Conservation (phyloP, 2,888 invertebrate genomes). For the Sturmia bella region DNA sequence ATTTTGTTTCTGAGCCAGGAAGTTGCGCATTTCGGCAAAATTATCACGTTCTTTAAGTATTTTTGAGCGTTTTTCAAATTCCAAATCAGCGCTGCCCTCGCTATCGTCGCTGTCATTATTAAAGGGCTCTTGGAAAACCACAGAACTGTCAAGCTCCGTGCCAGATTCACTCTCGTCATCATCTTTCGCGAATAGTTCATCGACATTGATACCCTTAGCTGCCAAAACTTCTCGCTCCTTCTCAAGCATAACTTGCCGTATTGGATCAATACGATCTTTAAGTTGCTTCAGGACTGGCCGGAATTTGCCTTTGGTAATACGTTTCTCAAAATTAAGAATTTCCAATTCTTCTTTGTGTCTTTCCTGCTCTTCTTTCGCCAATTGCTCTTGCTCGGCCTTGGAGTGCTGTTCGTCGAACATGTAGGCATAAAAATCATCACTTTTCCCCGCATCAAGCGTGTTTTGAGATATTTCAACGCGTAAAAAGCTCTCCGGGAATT, state of each 20-base stretch:
- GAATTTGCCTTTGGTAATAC: conserved; percentile 80
- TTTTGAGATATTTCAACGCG: conserved; percentile 78
- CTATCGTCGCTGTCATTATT: conserved; percentile 68
- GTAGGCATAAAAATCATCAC: conserved; percentile 81
- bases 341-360: conserved; percentile 75
- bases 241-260: conserved; percentile 79
- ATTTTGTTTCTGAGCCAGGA: conserved; percentile 79
- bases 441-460: conserved; percentile 74
- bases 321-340: conserved; percentile 79
- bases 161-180: conserved; percentile 45
- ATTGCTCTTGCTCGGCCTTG: conserved; percentile 69
- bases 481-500: conserved; percentile 78
- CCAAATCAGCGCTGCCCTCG: conserved; percentile 76
- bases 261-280: conserved; percentile 81
- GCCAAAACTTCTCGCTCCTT: conserved; percentile 79
- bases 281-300: conserved; percentile 81
- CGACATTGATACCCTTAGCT: conserved; percentile 81
- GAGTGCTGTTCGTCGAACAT: conserved; percentile 78
- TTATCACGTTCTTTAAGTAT: conserved; percentile 78
- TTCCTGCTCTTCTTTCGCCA: conserved; percentile 61
- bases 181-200: conserved; percentile 76
- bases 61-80: conserved; percentile 74
- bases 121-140: conserved; percentile 51
- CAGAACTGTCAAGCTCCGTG: conserved; percentile 60
- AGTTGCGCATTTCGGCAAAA: conserved; percentile 81